These are phyloP conservation scores for Eutolmus rufibarbis DNA, from an alignment of 2,888 invertebrate species.

Conservation along the genomic window DNA sequence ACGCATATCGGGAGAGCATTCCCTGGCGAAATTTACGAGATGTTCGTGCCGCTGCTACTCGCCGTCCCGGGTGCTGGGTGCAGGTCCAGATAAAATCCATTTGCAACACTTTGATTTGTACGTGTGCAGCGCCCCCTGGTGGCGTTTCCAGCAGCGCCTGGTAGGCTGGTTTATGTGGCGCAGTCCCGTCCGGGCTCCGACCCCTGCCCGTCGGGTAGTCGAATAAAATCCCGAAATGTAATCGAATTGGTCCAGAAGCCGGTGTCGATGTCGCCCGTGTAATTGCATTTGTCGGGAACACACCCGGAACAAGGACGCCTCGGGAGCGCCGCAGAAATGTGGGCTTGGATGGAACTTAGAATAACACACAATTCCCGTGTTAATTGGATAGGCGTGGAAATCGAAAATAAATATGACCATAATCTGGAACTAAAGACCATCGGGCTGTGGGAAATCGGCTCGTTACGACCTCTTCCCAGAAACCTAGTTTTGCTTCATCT, in stretches of 20 bases:
- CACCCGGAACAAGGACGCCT: conserved; percentile 7
- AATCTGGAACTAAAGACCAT: conserved; percentile 13
- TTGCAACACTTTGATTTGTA: conserved; percentile 33
- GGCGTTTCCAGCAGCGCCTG: not conserved
- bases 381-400: conserved; percentile 39
- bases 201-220: not conserved
- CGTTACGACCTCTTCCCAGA: not conserved
- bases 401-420: conserved; percentile 21
- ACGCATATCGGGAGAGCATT: conserved; percentile 51
- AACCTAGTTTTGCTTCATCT: not conserved
- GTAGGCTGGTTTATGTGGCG: not conserved
- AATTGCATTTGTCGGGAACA: conserved; percentile 36
- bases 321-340: not conserved
- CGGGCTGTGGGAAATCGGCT: not conserved
- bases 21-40: conserved; percentile 28
- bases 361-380: conserved; percentile 22
- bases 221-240: conserved; percentile 16
- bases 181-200: not conserved
- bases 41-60: not conserved
- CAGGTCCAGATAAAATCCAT: conserved; percentile 35
- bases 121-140: not conserved
- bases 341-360: not conserved
- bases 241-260: not conserved
- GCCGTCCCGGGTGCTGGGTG: not conserved
- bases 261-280: conserved; percentile 39